These are phyloP conservation scores for Clarias fuscus DNA, from an alignment of 2,797 vertebrate species.

Conservation along the genomic window DNA sequence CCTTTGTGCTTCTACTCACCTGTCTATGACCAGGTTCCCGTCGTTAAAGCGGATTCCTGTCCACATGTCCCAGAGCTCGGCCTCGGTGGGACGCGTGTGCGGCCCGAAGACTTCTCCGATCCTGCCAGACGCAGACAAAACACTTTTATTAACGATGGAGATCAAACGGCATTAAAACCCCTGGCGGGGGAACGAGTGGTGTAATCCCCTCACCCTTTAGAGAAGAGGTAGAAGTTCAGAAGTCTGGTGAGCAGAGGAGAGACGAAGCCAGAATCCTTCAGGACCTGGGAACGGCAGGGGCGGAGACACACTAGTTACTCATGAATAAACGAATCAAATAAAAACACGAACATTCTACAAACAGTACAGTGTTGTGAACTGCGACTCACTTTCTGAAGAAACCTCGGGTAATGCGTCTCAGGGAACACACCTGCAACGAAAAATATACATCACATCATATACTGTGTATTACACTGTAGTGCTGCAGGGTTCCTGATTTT, in stretches of 20 bases:
- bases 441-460: background rate
- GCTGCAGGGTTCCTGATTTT: too few species aligned
- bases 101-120: conserved; percentile 90
- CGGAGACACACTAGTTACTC: background rate
- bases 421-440: conserved; percentile 86
- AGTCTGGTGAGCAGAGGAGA: conserved; percentile 81
- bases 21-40: conserved; percentile 90
- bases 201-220: conserved; percentile 76
- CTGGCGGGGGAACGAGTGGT: too few species aligned
- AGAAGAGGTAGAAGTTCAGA: conserved; percentile 88
- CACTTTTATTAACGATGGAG: background rate
- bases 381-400: conserved; percentile 84
- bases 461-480: background rate
- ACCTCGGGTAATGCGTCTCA: conserved; percentile 83
- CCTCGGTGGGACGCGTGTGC: conserved; percentile 87
- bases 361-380: background rate
- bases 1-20: conserved; percentile 65
- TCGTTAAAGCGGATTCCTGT: conserved; percentile 85
- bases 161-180: background rate
- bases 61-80: conserved; percentile 97
- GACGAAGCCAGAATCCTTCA: conserved; percentile 86
- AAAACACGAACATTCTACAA: background rate
- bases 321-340: background rate
- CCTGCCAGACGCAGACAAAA: conserved; percentile 63
- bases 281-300: conserved; percentile 71